These are phyloP conservation scores for Dicerorhinus sumatrensis DNA, from an alignment of 2,113 vertebrate species.

Conservation along the genomic window DNA sequence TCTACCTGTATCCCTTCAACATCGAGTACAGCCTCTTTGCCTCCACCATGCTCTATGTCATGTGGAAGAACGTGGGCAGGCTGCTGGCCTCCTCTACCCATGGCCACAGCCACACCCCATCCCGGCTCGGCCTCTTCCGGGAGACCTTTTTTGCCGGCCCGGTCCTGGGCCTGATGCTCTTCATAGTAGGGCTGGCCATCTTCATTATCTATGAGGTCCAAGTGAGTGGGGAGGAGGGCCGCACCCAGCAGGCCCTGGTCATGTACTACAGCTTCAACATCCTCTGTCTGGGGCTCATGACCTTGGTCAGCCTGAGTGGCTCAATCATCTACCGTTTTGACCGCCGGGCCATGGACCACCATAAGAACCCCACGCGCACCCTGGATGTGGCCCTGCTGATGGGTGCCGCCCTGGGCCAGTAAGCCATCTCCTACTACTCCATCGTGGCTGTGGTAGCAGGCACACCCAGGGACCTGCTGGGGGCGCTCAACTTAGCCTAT, in stretches of 20 bases:
- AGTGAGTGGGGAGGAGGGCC: constrained; percentile 75
- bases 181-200: constrained; percentile 91
- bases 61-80: constrained; percentile 97
- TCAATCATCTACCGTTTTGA: constrained; percentile 91
- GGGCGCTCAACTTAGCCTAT: constrained; percentile 88
- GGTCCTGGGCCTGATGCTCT: constrained; percentile 87
- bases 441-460: constrained; percentile 92
- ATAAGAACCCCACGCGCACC: constrained; percentile 95
- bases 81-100: constrained; percentile 85
- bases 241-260: constrained; percentile 86
- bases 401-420: constrained; percentile 94
- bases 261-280: constrained; percentile 94
- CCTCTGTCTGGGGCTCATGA: constrained; percentile 92
- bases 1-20: constrained; percentile 96
- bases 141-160: constrained; percentile 89
- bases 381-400: constrained; percentile 95
- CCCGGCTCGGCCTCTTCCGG: constrained; percentile 86
- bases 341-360: constrained; percentile 91
- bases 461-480: constrained; percentile 83
- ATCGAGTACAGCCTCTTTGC: constrained; percentile 98
- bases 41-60: constrained; percentile 94
- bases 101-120: constrained; percentile 74
- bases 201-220: constrained; percentile 94
- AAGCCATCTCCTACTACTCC: constrained; percentile 95
- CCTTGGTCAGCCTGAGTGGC: constrained; percentile 88